These are phyloP conservation scores for Aurelia coerulea DNA, from an alignment of 30 jellyfish, hydroid and myxozoan genomes.

Conservation along the genomic window DNA sequence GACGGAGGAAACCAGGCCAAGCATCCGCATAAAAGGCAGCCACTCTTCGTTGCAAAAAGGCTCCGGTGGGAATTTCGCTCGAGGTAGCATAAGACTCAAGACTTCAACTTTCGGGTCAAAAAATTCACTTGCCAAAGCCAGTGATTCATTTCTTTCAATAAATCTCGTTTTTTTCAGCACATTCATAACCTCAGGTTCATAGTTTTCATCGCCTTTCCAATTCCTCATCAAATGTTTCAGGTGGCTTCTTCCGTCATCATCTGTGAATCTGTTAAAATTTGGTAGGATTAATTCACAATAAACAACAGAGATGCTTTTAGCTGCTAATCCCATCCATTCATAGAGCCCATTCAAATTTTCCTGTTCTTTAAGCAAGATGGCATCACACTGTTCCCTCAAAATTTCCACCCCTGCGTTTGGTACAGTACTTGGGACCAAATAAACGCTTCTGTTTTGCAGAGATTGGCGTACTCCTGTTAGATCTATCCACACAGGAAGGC, in stretches of 20 bases:
- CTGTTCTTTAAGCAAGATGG: constrained; percentile 14
- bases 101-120: constrained; percentile 62
- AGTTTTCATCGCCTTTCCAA: background rate
- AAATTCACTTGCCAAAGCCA: constrained; percentile 11
- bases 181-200: background rate
- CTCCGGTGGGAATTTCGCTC: constrained; percentile 54
- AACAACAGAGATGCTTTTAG: background rate
- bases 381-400: constrained; percentile 5
- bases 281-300: constrained; percentile 38
- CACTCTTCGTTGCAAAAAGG: constrained; percentile 24
- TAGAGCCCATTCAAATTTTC: background rate
- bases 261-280: background rate
- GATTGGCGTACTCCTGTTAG: background rate
- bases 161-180: constrained; percentile 7
- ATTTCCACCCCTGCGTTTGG: constrained; percentile 17
- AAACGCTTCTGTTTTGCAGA: background rate
- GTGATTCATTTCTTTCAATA: constrained; percentile 34
- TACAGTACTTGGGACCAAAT: constrained; percentile 22
- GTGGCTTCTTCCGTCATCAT: constrained; percentile 24
- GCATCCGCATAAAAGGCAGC: constrained; percentile 43
- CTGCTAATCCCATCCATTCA: constrained; percentile 7
- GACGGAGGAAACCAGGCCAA: constrained; percentile 48
- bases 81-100: constrained; percentile 30
- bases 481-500: constrained; percentile 31
- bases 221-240: constrained; percentile 18